These are phyloP conservation scores for Nebria brevicollis DNA, from an alignment of 2,888 invertebrate genomes.

Conservation along the genomic window DNA sequence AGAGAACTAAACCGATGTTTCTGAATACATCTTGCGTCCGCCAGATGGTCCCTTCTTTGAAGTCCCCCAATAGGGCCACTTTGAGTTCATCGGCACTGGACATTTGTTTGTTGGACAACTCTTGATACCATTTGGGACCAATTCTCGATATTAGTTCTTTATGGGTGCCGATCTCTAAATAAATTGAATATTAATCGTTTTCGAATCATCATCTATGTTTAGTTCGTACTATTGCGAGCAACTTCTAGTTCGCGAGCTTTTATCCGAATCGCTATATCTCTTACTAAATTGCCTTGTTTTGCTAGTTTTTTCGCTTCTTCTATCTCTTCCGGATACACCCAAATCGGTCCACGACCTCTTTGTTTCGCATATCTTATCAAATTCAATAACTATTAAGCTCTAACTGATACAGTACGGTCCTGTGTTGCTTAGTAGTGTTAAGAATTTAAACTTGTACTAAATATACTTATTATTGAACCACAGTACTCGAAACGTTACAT, in stretches of 20 bases:
- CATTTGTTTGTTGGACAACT: constrained; percentile 58
- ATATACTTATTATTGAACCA: no score
- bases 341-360: constrained; percentile 54
- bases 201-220: not conserved
- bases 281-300: not conserved
- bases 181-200: not conserved
- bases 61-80: constrained; percentile 53
- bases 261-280: constrained; percentile 5
- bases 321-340: constrained; percentile 56
- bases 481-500: not conserved
- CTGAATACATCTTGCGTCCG: constrained; percentile 55
- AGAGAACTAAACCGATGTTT: constrained; percentile 55
- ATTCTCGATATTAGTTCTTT: constrained; percentile 49
- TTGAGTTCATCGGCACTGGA: constrained; percentile 54
- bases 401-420: no score
- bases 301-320: constrained; percentile 49
- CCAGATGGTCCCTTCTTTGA: constrained; percentile 50
- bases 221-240: not conserved
- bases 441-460: no score
- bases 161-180: constrained; percentile 50
- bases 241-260: not conserved
- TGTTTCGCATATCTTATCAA: constrained; percentile 20
- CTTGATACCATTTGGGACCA: constrained; percentile 61
- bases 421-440: no score
- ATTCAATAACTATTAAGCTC: not conserved